Evolutionary conservation across 2,888 invertebrate genomes (phyloP).

Genomic region (Sarcophaga caerulescens): DNA sequence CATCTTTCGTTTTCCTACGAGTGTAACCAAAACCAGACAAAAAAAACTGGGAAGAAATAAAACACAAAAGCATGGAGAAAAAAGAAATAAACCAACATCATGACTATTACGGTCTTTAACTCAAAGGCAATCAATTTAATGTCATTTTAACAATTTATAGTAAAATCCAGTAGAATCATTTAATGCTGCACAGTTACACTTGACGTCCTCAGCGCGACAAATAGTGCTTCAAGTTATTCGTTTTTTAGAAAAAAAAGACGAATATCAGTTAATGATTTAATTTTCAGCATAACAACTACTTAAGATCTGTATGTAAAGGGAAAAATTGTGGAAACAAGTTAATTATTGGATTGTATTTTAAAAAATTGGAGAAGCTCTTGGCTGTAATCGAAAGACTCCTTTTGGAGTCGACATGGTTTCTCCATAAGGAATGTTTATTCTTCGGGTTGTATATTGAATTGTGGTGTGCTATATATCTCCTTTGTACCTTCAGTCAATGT

Average conservation of each 20-base stretch:
- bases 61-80: neutral
- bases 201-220: slow-evolving; percentile 6
- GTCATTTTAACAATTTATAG: slow-evolving; percentile 65
- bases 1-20: slow-evolving; percentile 21
- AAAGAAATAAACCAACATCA: slow-evolving; percentile 45
- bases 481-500: too few relatives aligned
- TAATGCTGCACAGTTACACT: slow-evolving; percentile 16
- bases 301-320: neutral
- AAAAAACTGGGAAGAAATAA: neutral
- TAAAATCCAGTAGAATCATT: slow-evolving; percentile 43
- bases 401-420: too few relatives aligned
- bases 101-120: slow-evolving; percentile 67
- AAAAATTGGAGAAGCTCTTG: neutral
- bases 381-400: too few relatives aligned
- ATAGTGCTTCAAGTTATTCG: slow-evolving; percentile 45
- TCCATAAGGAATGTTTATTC: too few relatives aligned
- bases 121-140: slow-evolving; percentile 66
- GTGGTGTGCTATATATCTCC: too few relatives aligned
- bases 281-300: neutral
- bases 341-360: neutral
- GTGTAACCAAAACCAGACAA: neutral
- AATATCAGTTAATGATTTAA: slow-evolving; percentile 29
- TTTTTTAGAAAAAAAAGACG: slow-evolving; percentile 3
- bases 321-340: neutral
- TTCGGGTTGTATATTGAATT: too few relatives aligned